Evolutionary conservation across 1,140 invertebrate species (phyloP).

Genomic region (Drosophila simulans): DNA sequence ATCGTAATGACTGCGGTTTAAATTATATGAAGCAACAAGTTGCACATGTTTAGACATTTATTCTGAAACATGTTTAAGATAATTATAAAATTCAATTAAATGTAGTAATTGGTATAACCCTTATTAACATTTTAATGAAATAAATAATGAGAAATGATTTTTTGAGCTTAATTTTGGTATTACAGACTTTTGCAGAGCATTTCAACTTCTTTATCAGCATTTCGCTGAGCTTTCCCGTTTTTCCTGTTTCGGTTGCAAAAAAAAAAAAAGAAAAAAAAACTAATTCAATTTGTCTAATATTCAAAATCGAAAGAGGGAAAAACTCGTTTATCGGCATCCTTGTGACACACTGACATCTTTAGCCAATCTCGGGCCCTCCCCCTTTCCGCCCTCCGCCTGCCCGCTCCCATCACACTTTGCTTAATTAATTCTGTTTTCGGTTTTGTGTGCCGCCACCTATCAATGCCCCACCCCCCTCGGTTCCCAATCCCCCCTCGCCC

Average conservation of each 20-base stretch:
- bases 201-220: neutral
- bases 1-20: too few relatives aligned
- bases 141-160: too few relatives aligned
- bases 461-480: neutral
- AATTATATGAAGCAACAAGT: too few relatives aligned
- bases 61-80: neutral
- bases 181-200: slow-evolving; percentile 10
- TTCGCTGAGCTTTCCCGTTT: slow-evolving; percentile 29
- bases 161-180: neutral
- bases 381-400: too few relatives aligned
- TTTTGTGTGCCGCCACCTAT: slow-evolving; percentile 47
- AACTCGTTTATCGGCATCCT: slow-evolving; percentile 73
- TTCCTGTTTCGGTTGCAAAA: slow-evolving; percentile 40
- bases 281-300: slow-evolving; percentile 70
- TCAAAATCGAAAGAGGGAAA: slow-evolving; percentile 53
- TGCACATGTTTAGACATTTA: neutral
- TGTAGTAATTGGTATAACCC: too few relatives aligned
- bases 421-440: slow-evolving; percentile 76
- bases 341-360: slow-evolving; percentile 82
- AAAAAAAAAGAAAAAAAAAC: slow-evolving; percentile 39
- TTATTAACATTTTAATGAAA: too few relatives aligned
- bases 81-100: too few relatives aligned
- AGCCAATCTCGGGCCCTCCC: slow-evolving; percentile 17
- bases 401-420: slow-evolving; percentile 45
- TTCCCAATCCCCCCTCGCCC: neutral